Percentiles rank a stretch among this genome's conserved stretches.
Evolutionary conservation across 53 echinoderm and acorn worm genomes (phyloP).

Genomic region (Stichopus horrens): DNA sequence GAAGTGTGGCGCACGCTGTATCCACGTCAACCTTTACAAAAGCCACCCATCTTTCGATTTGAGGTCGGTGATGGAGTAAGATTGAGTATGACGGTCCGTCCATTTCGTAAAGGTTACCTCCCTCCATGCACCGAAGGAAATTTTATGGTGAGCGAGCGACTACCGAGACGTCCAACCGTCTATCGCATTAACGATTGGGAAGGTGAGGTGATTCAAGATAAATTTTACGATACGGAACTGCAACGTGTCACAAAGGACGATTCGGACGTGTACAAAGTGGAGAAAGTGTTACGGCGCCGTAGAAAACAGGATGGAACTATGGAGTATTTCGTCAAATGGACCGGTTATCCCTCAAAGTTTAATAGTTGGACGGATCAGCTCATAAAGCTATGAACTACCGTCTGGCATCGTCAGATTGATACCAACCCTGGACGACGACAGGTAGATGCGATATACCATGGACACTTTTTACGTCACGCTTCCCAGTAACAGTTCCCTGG

Average conservation of each 20-base stretch:
- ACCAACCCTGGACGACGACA: not conserved
- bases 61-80: too few species aligned
- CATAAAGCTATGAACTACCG: constrained; percentile 37
- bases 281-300: constrained; percentile 49
- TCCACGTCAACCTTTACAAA: not conserved
- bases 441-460: not conserved
- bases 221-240: not conserved
- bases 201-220: constrained; percentile 15
- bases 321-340: constrained; percentile 65
- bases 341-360: too few species aligned
- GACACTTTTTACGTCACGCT: constrained; percentile 9
- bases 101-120: constrained; percentile 46
- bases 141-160: too few species aligned
- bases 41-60: constrained; percentile 42
- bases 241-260: too few species aligned
- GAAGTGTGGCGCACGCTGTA: not conserved
- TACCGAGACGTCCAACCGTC: constrained; percentile 31
- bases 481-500: constrained; percentile 32
- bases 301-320: constrained; percentile 49
- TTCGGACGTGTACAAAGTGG: too few species aligned
- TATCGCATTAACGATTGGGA: constrained; percentile 54
- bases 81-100: constrained; percentile 31
- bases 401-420: not conserved
- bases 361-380: too few species aligned
- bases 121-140: constrained; percentile 60